Evolutionary conservation across 2,797 vertebrate species (phyloP), one percentile per base, ranked within the genome.

Genomic region (Falco novaeseelandiae): DNA sequence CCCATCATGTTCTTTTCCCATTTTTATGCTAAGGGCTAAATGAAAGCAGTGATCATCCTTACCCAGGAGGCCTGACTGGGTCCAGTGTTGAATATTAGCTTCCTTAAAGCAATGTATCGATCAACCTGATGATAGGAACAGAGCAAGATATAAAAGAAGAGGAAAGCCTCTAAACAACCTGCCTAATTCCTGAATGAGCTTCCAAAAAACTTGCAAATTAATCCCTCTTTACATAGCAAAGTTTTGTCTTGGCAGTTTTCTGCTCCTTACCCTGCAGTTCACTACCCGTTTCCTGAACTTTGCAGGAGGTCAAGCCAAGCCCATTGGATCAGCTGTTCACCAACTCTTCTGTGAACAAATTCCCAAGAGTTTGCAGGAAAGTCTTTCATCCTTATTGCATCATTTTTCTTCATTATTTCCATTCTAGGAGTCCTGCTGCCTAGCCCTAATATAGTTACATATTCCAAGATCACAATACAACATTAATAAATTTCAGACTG

Each of bases 21-120:
- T 85, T 90, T 90, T 90, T 88, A 82, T 94, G 71, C 62, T 79
- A 85, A 90, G 77, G 86, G 61, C 32, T 76, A 85, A 88, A 83
- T 42, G 66, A 89, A 17, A 83, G 29, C 40, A 83, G 58, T 46
- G 65, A 79, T 62, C 63, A 21, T n/a, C 40, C 81, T 93, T 62
- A 80, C 62, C 48, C 81, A 59, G 30, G 84, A 93, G 95, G 73
- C 59, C 49, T 89, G 63, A 54, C 84, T 72, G 69, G 46, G 77
- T 80, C 44, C 29, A 23, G 19, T 67, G 67, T 58, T 80, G 81
- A 80, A 36, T 36, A 10, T 36, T 46, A 54, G 54, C 32, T 76
- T 76, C 58, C 25, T 49, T 89, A 76, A 89, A 94, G 79, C 72
- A 83, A 63, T 76, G 17, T 76, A 59, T 83, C 80, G 93, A 89